Evolutionary conservation across 1,140 invertebrate genomes (phyloP).

Genomic region (Megalonaias nervosa): DNA sequence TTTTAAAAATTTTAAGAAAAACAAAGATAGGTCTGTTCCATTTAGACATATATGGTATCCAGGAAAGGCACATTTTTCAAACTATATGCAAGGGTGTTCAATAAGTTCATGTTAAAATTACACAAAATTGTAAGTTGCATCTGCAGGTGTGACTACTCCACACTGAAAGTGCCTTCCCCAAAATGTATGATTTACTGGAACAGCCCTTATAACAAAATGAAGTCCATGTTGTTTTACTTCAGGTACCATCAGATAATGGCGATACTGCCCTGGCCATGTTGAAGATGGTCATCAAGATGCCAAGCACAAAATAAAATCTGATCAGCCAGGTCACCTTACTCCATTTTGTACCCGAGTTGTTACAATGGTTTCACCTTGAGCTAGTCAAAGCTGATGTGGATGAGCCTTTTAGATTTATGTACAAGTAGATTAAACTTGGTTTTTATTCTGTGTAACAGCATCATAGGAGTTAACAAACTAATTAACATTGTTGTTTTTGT

Average conservation of each 20-base stretch:
- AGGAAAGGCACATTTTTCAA: background rate
- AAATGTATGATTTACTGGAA: background rate
- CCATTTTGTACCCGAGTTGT: too few species aligned
- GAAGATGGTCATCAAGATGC: constrained; percentile 25
- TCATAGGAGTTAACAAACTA: too few species aligned
- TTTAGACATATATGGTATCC: background rate
- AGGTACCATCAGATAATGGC: constrained; percentile 56
- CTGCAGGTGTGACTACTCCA: background rate
- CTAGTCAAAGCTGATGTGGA: too few species aligned
- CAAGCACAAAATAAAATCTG: too few species aligned
- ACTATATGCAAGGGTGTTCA: background rate
- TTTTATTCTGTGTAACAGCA: too few species aligned
- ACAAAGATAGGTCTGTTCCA: background rate
- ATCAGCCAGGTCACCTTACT: too few species aligned
- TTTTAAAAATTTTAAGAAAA: too few species aligned
- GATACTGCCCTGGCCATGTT: constrained; percentile 45
- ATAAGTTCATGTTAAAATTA: background rate
- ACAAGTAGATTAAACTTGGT: too few species aligned
- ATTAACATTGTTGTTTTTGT: too few species aligned
- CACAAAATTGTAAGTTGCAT: background rate
- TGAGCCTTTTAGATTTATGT: too few species aligned
- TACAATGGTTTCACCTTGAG: too few species aligned
- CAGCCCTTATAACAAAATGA: background rate
- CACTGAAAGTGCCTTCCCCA: background rate
- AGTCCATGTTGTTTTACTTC: constrained; percentile 12